Base-by-base conservation (phyloP, 2,888 invertebrate species). In the Heliconius sara region DNA sequence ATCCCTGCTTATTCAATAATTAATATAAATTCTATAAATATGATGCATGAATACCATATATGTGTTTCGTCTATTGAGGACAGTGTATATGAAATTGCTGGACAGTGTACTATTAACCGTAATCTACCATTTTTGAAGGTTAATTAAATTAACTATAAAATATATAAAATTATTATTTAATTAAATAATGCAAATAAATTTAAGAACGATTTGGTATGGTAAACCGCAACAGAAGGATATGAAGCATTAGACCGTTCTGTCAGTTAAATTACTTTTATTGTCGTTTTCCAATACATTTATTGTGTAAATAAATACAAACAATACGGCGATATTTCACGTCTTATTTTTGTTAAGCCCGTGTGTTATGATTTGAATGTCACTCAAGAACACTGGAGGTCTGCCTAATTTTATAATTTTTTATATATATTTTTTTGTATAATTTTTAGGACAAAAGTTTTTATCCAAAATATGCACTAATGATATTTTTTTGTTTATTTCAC, bases 391-490 rank as follows among this genome's bases (percentile, higher is more conserved):
- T 63, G 39, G 63, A 63, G 6, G 25, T 34, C 25, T 74, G 25
- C 39, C n/a, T n/a, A 22, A 74, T 60, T 74, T 9, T 6, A 43
- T 43, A 43, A 13, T 43, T 43, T 43, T 13, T 43, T 39, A 39
- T 39, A 39, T 39, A 39, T 39, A 1, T 39, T 39, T 39, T 39
- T 39, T 39, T 39, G 9, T 34, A 39, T 10, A 39, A 39, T 39
- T 39, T 39, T 39, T 39, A 9, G 39, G 9, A 39, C 9, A 1
- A 9, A 39, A 39, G 27, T 65, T 75, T 75, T 75, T 43, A 39
- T 10, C 19, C 27, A 75, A 63, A 63, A 63, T 43, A 75, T 75
- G 65, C 22, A 60, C 73, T 74, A 39, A 63, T 74, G 43, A 47
- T 47, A 47, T 47, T 63, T 75, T 65, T 75, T 74, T 74, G 57